Evolutionary conservation across 2,797 vertebrate genomes (phyloP), one percentile per base, ranked within the genome.

Genomic region (Pampus argenteus): DNA sequence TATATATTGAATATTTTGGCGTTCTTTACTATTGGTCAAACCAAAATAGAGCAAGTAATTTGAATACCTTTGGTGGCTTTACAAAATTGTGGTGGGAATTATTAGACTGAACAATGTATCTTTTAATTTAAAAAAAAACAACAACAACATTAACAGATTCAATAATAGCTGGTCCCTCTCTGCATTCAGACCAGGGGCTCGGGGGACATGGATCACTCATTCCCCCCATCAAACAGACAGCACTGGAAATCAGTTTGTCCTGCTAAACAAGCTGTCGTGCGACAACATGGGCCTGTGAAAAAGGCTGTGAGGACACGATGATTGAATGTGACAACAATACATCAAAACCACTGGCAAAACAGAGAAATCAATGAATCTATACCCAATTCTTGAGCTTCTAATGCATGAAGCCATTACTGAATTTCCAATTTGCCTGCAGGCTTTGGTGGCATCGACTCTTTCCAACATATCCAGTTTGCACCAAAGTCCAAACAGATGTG

Each of bases 341-440:
- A 72, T 76, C 50, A 52, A 11, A 17, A 17, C n/a, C 44, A 36
- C 17, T 25, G 49, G 7, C 26, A 29, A 14, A 62, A 45, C 26
- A 61, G 58, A 55, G 31, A 69, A 68, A 86, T 84, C 70, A 55
- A 87, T 76, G 1, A 59, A 81, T 85, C 82, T 28, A 82, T 85
- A 50, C 3, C 47, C 45, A 72, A 57, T 78, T 52, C 25, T 48
- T 49, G 10, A 65, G 65, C 51, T 54, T 29, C 23, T 77, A 74
- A 78, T 65, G 74, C 66, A 81, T 28, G 40, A 59, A 68, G 64
- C 79, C 65, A 81, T 84, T 87, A 83, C 63, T 34, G 65, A 38
- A 54, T 81, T 58, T 71, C 62, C 67, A 62, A 74, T 79, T 49
- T 72, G 71, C 68, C 83, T 56, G 55, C 66, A 67, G 78, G 74